These are phyloP conservation scores for Lapara coniferarum DNA, from an alignment of 2,888 invertebrate genomes.

Conservation along the genomic window DNA sequence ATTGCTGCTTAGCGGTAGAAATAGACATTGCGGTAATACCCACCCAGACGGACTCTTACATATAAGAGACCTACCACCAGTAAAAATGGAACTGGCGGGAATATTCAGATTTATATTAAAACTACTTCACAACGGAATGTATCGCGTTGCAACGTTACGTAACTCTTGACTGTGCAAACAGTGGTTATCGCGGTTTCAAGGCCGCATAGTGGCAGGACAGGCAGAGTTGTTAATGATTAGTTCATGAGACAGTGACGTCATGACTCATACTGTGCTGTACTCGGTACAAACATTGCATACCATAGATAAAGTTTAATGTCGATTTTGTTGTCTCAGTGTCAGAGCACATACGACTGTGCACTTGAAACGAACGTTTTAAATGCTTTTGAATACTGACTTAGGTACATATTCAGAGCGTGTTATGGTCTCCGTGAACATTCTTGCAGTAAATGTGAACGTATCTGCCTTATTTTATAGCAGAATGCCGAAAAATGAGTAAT, in stretches of 20 bases:
- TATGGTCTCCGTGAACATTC: neutral
- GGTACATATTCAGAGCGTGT: neutral
- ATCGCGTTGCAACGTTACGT: constrained; percentile 54
- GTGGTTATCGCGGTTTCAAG: constrained; percentile 69
- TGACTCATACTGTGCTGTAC: constrained; percentile 31
- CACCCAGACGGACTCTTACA: too few species aligned
- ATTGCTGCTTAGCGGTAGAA: too few species aligned
- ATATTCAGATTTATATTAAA: constrained; percentile 38
- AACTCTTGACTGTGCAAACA: constrained; percentile 57
- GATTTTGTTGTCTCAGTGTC: constrained; percentile 36
- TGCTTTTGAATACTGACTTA: constrained; percentile 5
- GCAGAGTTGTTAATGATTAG: constrained; percentile 60
- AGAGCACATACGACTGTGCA: constrained; percentile 15
- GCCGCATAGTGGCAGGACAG: constrained; percentile 53
- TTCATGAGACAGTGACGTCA: constrained; percentile 55
- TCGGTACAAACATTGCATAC: constrained; percentile 53
- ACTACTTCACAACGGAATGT: constrained; percentile 45
- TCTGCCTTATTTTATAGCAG: neutral
- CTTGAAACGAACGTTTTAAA: neutral
- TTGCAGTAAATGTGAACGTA: neutral
- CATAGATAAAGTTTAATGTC: constrained; percentile 64
- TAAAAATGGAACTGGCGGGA: too few species aligned
- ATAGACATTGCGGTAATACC: too few species aligned
- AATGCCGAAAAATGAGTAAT: too few species aligned
- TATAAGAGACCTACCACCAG: too few species aligned